Percentiles rank a stretch among this genome's conserved stretches.
Evolutionary conservation across 2,888 invertebrate species (phyloP).

Genomic region (Aporophyla lueneburgensis): DNA sequence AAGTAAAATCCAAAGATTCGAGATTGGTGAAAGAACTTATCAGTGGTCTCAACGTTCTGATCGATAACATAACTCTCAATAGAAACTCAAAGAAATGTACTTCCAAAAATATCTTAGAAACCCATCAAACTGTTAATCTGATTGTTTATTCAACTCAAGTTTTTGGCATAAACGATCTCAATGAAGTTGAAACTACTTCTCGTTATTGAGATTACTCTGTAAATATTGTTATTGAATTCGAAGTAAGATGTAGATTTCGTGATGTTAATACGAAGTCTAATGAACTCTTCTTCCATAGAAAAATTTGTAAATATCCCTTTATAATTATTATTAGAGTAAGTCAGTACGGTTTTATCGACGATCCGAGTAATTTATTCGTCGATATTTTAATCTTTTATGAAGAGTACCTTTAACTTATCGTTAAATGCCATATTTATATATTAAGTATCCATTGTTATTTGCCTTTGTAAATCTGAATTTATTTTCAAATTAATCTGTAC

Average conservation of each 20-base stretch:
- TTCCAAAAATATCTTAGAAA: conserved; percentile 62
- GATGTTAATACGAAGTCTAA: conserved; percentile 80
- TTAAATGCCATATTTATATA: conserved; percentile 90
- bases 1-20: conserved; percentile 83
- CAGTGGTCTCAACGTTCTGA: conserved; percentile 62
- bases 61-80: conserved; percentile 56
- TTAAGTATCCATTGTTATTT: conserved; percentile 86
- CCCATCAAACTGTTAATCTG: conserved; percentile 73
- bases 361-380: conserved; percentile 88
- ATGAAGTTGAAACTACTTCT: conserved; percentile 76
- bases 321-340: conserved; percentile 79
- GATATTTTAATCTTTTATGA: conserved; percentile 88
- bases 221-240: conserved; percentile 88
- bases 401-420: conserved; percentile 88
- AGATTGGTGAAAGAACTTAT: conserved; percentile 70
- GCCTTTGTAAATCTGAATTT: conserved; percentile 77
- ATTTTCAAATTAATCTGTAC: conserved; percentile 75
- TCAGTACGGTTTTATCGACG: conserved; percentile 86
- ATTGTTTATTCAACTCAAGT: conserved; percentile 75
- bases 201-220: conserved; percentile 84
- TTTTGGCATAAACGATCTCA: conserved; percentile 82
- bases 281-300: conserved; percentile 89
- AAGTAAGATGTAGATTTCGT: conserved; percentile 83
- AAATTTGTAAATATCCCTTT: conserved; percentile 90
- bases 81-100: conserved; percentile 54